These are phyloP conservation scores for Eupithecia insigniata DNA, from an alignment of 2,888 invertebrate genomes.

Conservation along the genomic window DNA sequence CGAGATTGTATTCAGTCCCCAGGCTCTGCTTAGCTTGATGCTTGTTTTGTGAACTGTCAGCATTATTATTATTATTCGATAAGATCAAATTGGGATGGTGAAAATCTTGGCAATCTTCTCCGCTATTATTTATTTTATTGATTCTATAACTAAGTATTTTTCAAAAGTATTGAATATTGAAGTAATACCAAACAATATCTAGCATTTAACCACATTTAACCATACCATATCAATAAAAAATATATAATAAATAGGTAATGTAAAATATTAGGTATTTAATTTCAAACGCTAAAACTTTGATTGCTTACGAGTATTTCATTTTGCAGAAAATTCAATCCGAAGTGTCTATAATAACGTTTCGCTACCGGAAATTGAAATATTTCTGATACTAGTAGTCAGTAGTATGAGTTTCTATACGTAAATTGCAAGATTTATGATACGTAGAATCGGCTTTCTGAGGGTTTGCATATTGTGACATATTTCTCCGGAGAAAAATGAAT, in stretches of 20 bases:
- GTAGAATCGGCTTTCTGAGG: neutral
- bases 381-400: slow-evolving; percentile 10
- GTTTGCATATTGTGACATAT: neutral
- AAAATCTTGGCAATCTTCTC: neutral
- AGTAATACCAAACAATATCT: neutral
- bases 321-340: neutral
- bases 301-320: neutral
- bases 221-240: neutral
- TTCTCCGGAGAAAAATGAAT: neutral
- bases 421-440: slow-evolving; percentile 25
- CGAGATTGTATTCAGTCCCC: neutral
- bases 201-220: neutral
- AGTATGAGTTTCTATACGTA: slow-evolving; percentile 9
- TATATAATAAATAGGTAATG: too few species aligned
- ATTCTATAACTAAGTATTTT: neutral
- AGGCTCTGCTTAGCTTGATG: too few species aligned
- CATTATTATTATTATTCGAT: neutral
- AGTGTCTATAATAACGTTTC: neutral
- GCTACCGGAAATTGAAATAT: slow-evolving; percentile 20
- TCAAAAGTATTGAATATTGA: neutral
- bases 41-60: too few species aligned
- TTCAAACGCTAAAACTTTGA: neutral
- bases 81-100: neutral
- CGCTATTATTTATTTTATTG: neutral
- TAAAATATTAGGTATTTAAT: slow-evolving; percentile 11